phyloP scores from a whole-genome alignment of 2,113 vertebrate species.

The Xiphophorus couchianus region DNA sequence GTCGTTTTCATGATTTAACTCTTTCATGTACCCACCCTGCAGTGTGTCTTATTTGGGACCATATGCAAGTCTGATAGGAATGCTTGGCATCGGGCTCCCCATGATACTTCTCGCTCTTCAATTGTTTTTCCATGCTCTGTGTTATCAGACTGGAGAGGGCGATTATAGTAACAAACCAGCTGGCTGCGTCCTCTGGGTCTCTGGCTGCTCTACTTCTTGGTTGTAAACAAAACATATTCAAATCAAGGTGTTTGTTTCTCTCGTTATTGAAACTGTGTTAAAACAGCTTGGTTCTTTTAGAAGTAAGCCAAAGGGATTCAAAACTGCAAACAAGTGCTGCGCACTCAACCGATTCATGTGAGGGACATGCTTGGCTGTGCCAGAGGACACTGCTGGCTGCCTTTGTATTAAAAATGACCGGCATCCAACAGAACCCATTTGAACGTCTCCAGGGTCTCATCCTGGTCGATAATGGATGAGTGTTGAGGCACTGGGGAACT shows the following conservation, averaged over 20 bases:
- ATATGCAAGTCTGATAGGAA: constrained; percentile 44
- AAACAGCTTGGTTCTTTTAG: constrained; percentile 12
- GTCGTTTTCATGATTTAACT: constrained; percentile 50
- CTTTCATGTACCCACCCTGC: constrained; percentile 40
- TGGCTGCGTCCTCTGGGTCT: constrained; percentile 28
- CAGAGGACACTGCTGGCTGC: constrained; percentile 55
- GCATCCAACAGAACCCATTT: constrained; percentile 74
- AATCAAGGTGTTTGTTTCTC: constrained; percentile 51
- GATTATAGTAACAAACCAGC: constrained; percentile 41
- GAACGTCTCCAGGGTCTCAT: constrained; percentile 66
- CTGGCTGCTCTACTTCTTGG: constrained; percentile 31
- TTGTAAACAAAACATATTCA: constrained; percentile 42
- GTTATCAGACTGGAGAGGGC: constrained; percentile 33
- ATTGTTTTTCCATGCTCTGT: constrained; percentile 45
- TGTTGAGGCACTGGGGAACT: constrained; percentile 35
- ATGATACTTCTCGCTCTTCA: constrained; percentile 35
- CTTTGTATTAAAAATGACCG: constrained; percentile 63
- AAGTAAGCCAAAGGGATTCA: constrained; percentile 17
- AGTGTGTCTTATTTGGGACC: constrained; percentile 51
- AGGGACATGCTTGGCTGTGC: constrained; percentile 33
- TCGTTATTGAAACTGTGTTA: constrained; percentile 40
- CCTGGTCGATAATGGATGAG: constrained; percentile 74
- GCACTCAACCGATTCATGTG: constrained; percentile 34
- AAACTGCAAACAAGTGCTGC: constrained; percentile 39
- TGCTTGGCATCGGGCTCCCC: constrained; percentile 23